Evolutionary conservation across 1,140 invertebrate genomes (phyloP), one percentile per base, ranked within the genome.

Genomic region (Pomacea maculata): DNA sequence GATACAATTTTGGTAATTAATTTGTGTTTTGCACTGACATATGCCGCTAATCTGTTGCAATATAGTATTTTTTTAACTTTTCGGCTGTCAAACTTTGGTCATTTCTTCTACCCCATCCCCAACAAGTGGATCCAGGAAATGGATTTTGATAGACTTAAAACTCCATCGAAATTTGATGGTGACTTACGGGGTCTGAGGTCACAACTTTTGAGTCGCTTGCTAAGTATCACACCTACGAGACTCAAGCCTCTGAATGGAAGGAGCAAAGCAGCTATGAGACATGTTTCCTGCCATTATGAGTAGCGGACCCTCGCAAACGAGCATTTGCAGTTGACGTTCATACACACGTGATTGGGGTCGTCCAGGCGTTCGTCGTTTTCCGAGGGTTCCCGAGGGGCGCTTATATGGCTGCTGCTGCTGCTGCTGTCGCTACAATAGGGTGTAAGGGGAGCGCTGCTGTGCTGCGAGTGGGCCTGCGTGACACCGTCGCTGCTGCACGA

Each of bases 281-380:
- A 11, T 6, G 12, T 70, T 11, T 34, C 21, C 11, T 34, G 11
- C 11, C 67, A n/a, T 25, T 12, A 25, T 4, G 29, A 11, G 12
- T 11, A 34, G n/a, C 11, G 5, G 11, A 1, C n/a, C 11, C 29
- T 6, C 12, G 25, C 12, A 15, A 55, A 55, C 14, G 73, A 75
- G 25, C 73, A 75, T n/a, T n/a, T 17, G 55, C 73, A 75, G 55
- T 75, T 55, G 17, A 19, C 54, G 21, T 55, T 75, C 17, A 21
- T 75, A 25, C 73, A 75, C 73, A 57, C 54, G 19, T 75, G 73
- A 7, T 25, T 15, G 7, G 73, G 73, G 19, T 75, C 57, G 14
- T 57, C 73, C 73, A 75, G 19, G 17, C 73, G 45, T 19, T 75
- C 73, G 54, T 75, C 73, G 54, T 75, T 55, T 29, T 75, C 73